Evolutionary conservation across 1,140 invertebrate genomes (phyloP), one percentile per base, ranked within the genome.

Genomic region (Hypsibius dujardini): DNA sequence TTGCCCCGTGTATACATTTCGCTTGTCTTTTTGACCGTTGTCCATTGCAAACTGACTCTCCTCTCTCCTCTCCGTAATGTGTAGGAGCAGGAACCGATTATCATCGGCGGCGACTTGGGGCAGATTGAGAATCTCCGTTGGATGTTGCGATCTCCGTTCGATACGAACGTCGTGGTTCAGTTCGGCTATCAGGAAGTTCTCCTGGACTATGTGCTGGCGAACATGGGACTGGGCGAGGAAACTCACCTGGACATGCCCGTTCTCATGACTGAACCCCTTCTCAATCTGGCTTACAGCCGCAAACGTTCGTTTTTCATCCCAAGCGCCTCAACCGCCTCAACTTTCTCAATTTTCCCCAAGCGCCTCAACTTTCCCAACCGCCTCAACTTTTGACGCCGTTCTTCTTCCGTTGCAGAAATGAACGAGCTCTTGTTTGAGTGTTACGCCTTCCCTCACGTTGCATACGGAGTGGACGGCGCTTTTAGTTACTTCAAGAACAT

Each of bases 401-500:
- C 59, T 45, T 73, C 72, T 75, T 72, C 67, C 73, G 71, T 84
- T 84, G 74, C 79, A 92, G 90, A 90, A 74, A 95, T 95, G 91
- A 90, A 88, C 46, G 92, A 96, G 79, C 81, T 96, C 56, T 79
- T 96, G 60, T 96, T 95, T 81, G 93, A 96, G 81, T 92, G 90
- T 76, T 95, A 95, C 77, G 85, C 86, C 71, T 84, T 95, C 12
- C 91, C 92, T 62, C 84, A 85, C 2, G 82, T 95, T 15, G 84
- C 85, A 69, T 95, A 93, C 79, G 90, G 90, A 47, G 84, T 95
- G 12, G 93, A 95, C 80, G 85, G 86, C 1, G 75, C 95, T 47
- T 90, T 90, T 77, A 90, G 89, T 74, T 87, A 88, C 76, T 67
- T 15, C 62, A 67, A 67, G 42, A 12, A 15, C 42, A 67, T 67